Conservation (phyloP, 2,113 vertebrate species). For the Archilochus colubris region DNA sequence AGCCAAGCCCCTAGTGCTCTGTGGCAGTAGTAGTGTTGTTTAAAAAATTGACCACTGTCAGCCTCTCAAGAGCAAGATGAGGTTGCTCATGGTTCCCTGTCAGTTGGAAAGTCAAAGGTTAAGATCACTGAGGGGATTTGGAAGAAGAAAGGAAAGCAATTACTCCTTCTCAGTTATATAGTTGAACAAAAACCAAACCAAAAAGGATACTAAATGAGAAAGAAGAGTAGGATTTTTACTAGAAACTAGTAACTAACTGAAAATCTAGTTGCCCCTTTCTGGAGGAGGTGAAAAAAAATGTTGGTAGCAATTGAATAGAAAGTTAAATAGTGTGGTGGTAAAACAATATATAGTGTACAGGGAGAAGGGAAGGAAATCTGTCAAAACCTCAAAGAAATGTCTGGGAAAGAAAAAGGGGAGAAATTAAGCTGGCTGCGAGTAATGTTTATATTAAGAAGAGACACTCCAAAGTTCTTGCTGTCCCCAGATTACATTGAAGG, state of each 20-base stretch:
- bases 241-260: background rate
- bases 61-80: background rate
- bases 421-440: slow-evolving; percentile 14
- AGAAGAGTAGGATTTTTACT: background rate
- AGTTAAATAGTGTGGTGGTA: background rate
- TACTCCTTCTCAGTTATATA: background rate
- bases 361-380: background rate
- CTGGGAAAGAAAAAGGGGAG: background rate
- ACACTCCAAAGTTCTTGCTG: slow-evolving; percentile 52
- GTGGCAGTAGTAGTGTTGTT: background rate
- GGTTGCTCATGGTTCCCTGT: background rate
- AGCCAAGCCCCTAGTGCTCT: background rate
- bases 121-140: background rate
- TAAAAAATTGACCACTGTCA: background rate
- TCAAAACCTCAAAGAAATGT: background rate
- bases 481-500: slow-evolving; percentile 48
- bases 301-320: background rate
- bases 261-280: background rate
- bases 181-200: no score
- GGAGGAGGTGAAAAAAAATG: no score
- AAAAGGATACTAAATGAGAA: background rate
- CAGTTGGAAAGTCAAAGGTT: background rate
- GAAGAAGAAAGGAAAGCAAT: background rate
- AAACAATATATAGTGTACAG: background rate
- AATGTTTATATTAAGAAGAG: slow-evolving; percentile 35